Percentiles rank a stretch among this genome's conserved stretches.
phyloP scores from a whole-genome alignment of 2,113 vertebrate species.

The Tyrannus savana region DNA sequence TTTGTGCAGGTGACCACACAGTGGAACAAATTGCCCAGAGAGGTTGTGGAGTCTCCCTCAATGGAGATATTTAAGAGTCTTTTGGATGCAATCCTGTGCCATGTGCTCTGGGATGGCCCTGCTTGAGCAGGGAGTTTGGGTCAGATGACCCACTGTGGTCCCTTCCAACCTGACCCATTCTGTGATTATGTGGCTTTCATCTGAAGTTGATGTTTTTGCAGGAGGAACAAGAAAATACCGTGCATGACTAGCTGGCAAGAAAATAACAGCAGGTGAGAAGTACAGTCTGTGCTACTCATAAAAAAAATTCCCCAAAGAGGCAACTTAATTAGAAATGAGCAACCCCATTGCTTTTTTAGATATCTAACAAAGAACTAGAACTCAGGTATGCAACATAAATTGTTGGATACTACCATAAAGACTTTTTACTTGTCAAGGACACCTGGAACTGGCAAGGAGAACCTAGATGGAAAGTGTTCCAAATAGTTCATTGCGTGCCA shows the following conservation, averaged over 20 bases:
- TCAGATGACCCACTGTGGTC: background rate
- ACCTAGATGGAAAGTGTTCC: background rate
- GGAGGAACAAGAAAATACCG: background rate
- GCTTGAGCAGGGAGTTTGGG: background rate
- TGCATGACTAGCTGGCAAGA: background rate
- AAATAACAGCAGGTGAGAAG: background rate
- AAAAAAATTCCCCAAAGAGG: background rate
- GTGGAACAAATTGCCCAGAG: background rate
- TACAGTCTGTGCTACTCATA: background rate
- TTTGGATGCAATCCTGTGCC: rapidly evolving
- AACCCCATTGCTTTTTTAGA: background rate
- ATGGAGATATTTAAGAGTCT: background rate
- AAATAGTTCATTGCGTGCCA: background rate
- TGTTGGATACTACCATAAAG: background rate
- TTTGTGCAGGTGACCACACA: background rate
- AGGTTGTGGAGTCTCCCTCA: background rate
- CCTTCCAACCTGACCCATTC: background rate
- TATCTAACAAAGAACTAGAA: background rate
- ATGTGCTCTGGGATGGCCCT: background rate
- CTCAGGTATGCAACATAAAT: background rate
- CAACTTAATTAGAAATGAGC: background rate
- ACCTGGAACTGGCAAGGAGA: background rate
- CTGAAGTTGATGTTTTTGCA: background rate
- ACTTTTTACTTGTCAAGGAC: background rate
- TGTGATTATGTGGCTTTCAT: background rate